A percentile compares a stretch with the other conserved stretches of the same genome.
Conservation (phyloP, 2,888 invertebrate genomes). For the Melipona beecheii region DNA sequence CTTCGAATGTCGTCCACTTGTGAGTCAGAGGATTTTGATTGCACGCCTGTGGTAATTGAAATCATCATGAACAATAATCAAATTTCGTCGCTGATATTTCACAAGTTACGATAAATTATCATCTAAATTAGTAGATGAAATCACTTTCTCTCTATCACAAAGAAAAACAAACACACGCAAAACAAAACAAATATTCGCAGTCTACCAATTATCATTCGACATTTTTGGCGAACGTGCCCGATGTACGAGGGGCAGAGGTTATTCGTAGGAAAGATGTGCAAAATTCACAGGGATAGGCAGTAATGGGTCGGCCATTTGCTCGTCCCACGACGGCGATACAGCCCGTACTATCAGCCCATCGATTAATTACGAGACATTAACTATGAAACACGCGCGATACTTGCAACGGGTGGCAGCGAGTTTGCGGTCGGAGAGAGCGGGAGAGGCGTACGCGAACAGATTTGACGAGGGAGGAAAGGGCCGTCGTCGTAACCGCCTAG, state of each 20-base stretch:
- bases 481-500: conserved; percentile 1
- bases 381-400: conserved; percentile 62
- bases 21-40: no score
- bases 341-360: conserved; percentile 40
- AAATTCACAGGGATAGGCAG: conserved; percentile 27
- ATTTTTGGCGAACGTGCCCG: no score
- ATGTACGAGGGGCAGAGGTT: neutral
- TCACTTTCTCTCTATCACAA: no score
- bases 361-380: conserved; percentile 69
- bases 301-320: conserved; percentile 37
- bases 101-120: no score
- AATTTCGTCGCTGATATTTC: no score
- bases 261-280: conserved; percentile 8
- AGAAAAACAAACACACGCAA: no score
- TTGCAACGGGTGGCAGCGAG: conserved; percentile 41
- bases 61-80: no score
- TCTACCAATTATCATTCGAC: no score
- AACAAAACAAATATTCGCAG: no score
- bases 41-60: no score
- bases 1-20: no score
- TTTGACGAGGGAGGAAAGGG: conserved; percentile 30
- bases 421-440: conserved; percentile 36
- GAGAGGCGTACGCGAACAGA: conserved; percentile 17
- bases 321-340: conserved; percentile 33
- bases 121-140: no score